A percentile compares a stretch with the other conserved stretches of the same genome.
phyloP scores from a whole-genome alignment of 2,113 vertebrate species.

The Laterallus jamaicensis region DNA sequence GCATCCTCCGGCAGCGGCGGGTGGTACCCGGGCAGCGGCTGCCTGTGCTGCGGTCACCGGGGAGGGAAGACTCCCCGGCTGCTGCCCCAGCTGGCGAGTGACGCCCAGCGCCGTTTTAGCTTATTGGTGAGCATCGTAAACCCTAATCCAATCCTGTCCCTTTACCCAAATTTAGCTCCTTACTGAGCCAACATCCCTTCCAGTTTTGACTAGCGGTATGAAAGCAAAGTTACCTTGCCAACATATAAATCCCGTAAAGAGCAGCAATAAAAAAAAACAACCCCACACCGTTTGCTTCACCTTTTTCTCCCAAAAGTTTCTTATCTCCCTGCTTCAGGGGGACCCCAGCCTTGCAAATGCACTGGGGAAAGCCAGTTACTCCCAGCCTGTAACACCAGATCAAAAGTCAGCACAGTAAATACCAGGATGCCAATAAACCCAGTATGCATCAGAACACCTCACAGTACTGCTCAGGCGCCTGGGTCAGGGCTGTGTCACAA shows the following conservation, averaged over 20 bases:
- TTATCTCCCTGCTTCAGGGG: background rate
- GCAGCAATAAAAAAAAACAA: background rate
- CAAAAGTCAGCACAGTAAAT: background rate
- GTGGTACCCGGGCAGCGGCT: background rate
- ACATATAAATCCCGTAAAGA: background rate
- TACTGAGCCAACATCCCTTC: constrained; percentile 70
- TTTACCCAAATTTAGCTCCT: constrained; percentile 80
- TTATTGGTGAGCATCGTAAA: constrained; percentile 82
- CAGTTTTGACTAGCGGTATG: constrained; percentile 57
- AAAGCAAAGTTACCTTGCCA: constrained; percentile 26
- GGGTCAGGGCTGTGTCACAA: background rate
- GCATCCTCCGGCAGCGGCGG: background rate
- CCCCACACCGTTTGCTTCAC: background rate
- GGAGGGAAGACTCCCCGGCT: constrained; percentile 57
- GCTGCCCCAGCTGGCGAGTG: constrained; percentile 63
- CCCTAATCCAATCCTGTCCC: constrained; percentile 80
- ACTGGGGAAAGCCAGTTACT: background rate
- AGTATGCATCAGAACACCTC: background rate
- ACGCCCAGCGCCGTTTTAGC: constrained; percentile 74
- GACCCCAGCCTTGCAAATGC: background rate
- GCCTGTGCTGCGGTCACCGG: constrained; percentile 56
- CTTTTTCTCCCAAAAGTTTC: background rate
- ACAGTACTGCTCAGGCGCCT: background rate
- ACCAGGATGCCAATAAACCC: background rate
- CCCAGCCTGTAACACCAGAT: rapidly evolving